phyloP scores from a whole-genome alignment of 2,113 vertebrate species.

The Entomyzon cyanotis region DNA sequence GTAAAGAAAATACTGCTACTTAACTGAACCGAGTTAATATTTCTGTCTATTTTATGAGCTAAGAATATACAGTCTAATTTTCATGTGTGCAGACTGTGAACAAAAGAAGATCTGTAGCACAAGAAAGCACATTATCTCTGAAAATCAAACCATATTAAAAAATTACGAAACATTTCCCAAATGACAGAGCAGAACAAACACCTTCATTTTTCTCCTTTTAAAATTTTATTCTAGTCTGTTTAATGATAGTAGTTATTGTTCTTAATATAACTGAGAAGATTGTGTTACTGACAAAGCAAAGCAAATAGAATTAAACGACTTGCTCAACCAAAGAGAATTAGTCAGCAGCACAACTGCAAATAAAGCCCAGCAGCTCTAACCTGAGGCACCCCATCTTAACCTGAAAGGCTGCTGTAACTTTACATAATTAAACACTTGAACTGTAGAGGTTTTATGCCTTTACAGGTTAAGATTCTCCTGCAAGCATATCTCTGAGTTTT shows the following conservation, averaged over 20 bases:
- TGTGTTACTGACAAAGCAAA: background rate
- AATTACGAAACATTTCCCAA: background rate
- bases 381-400: background rate
- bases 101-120: background rate
- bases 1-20: background rate
- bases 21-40: background rate
- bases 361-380: background rate
- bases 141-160: background rate
- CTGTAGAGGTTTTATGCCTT: background rate
- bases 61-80: conserved; percentile 30
- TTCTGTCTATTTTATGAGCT: conserved; percentile 7
- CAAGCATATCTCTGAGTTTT: background rate
- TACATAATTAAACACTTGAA: conserved; percentile 1
- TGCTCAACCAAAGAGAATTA: background rate
- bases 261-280: background rate
- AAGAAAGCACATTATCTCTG: background rate
- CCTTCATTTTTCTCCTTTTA: background rate
- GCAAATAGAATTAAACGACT: background rate
- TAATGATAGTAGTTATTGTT: background rate
- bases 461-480: background rate
- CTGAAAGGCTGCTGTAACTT: background rate
- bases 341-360: background rate
- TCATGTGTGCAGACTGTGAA: background rate
- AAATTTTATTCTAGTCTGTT: background rate
- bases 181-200: background rate